phyloP scores from a whole-genome alignment of 2,888 invertebrate species.

The Drosophila vallismaia region DNA sequence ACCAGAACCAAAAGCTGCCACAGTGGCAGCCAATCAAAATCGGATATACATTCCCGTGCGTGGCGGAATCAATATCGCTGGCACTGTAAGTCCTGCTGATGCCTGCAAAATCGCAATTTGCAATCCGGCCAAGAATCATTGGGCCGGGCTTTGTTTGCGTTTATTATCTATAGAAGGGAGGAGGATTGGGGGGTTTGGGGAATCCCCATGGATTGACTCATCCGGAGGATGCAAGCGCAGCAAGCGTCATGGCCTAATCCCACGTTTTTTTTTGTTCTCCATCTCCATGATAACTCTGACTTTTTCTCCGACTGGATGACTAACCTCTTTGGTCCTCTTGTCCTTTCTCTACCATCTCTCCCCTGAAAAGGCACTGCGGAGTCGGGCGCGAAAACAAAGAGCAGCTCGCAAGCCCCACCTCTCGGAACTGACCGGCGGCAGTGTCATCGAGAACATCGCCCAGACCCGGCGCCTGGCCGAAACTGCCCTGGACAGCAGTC shows the following conservation, averaged over 20 bases:
- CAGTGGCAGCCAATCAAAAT: slow-evolving; percentile 55
- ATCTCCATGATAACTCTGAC: slow-evolving; percentile 45
- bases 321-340: neutral
- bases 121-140: slow-evolving; percentile 22
- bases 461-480: slow-evolving; percentile 92
- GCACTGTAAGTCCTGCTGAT: slow-evolving; percentile 48
- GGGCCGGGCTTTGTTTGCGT: slow-evolving; percentile 24
- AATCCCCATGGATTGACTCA: slow-evolving; percentile 17
- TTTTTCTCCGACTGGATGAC: slow-evolving; percentile 1
- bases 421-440: slow-evolving; percentile 89
- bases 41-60: slow-evolving; percentile 46
- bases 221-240: slow-evolving; percentile 31
- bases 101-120: slow-evolving; percentile 50
- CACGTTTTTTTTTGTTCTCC: neutral
- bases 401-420: slow-evolving; percentile 91
- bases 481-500: slow-evolving; percentile 87
- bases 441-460: slow-evolving; percentile 95
- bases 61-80: slow-evolving; percentile 15
- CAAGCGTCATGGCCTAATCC: slow-evolving; percentile 25
- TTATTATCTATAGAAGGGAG: slow-evolving; percentile 33
- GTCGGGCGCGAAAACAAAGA: slow-evolving; percentile 92
- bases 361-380: slow-evolving; percentile 91
- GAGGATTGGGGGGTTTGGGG: slow-evolving; percentile 24
- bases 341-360: neutral
- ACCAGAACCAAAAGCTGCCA: neutral